A percentile compares a stretch with the other conserved stretches of the same genome.
phyloP scores from a whole-genome alignment of 2,113 vertebrate genomes.

The Rhadina sibilatrix region DNA sequence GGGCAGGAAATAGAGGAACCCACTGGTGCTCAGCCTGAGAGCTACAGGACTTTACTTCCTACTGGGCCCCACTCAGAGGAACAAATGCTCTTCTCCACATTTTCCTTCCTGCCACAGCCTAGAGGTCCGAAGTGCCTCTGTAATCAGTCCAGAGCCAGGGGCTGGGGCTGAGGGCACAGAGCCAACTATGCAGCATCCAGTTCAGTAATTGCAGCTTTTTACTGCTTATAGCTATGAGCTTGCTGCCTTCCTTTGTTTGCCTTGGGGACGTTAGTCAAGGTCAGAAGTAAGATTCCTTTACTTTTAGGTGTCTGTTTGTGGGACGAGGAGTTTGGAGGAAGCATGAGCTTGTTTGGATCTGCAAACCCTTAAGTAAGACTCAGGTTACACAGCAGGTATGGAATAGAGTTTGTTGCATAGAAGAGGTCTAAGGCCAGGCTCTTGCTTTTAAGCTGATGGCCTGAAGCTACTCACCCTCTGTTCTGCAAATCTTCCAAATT shows the following conservation, averaged over 20 bases:
- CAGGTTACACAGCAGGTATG: not conserved
- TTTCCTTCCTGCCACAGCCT: constrained; percentile 12
- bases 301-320: not conserved
- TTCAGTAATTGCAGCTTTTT: not conserved
- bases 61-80: not conserved
- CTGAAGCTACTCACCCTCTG: constrained; percentile 85
- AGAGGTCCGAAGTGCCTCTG: not conserved
- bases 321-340: not conserved
- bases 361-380: not conserved
- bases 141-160: not conserved
- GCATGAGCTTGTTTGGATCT: not conserved
- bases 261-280: constrained; percentile 8
- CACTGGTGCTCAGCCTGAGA: not conserved
- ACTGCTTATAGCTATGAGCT: not conserved
- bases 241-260: not conserved
- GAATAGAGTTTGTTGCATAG: not conserved
- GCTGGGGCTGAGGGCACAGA: not conserved
- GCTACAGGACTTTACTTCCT: not conserved
- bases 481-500: constrained; percentile 97
- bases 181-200: not conserved
- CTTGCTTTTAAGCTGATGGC: not conserved
- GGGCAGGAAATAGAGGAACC: not conserved
- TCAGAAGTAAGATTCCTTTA: not conserved
- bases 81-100: not conserved
- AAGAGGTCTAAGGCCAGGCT: not conserved